Evolutionary conservation across 2,888 invertebrate genomes (phyloP), one percentile per base, ranked within the genome.

Genomic region (Pristionchus exspectatus): DNA sequence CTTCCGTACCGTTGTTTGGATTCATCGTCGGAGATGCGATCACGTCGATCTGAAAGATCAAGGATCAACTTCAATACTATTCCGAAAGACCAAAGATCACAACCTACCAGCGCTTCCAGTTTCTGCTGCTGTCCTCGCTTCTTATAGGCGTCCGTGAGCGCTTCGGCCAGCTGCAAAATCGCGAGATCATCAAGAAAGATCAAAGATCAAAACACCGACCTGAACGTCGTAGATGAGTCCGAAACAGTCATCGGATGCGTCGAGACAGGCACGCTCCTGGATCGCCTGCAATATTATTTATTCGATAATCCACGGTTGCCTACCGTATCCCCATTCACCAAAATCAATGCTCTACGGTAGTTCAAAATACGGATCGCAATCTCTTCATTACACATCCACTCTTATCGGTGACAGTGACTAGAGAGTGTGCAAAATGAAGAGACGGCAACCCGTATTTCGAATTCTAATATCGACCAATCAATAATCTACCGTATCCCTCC

Each of bases 211-310:
- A 33, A 54, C 21, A 85, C 27, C 33, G 2, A 85, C 87, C 27
- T 87, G 87, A 4, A 56, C 12, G 33, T 88, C 88, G 56, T 77
- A 88, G 72, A 88, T 88, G 27, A 88, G 77, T 33, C 74, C 56
- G 77, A 88, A 88, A 59, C 72, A 88, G n/a, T 88, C 88, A 27
- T 88, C 77, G n/a, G 88, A 88, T 0, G 88, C 74, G 44, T 88
- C 88, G 18, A 88, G 33, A 21, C 88, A 88, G 7, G 21, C n/a
- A 9, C 77, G 74, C 12, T 74, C 77, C 24, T 77, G 56, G 10
- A 88, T 30, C n/a, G 77, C 88, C 88, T 88, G 77, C 50, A 88
- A 54, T 30, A 33, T 7, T 66, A 1, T 24, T 24, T 27, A 27
- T 54, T 83, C 44, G 44, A 50, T 50, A 14, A 44, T 33, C 44